Conservation (phyloP, 2,797 vertebrate genomes). For the Odontamblyopus lacepedii region DNA sequence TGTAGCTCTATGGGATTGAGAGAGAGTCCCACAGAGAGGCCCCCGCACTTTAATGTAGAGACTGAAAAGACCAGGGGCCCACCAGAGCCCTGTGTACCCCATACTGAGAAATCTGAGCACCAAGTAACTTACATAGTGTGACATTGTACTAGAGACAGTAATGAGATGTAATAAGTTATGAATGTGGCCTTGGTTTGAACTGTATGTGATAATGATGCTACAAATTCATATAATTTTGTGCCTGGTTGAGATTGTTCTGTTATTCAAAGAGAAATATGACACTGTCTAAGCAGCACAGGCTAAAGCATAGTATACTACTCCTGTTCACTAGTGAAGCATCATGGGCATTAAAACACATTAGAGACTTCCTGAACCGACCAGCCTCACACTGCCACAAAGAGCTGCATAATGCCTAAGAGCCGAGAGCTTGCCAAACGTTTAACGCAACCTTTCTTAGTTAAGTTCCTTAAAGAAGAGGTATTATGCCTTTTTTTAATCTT, state of each 20-base stretch:
- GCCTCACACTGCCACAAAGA: conserved; percentile 29
- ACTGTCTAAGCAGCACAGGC: background rate
- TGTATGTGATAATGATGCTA: background rate
- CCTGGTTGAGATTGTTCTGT: background rate
- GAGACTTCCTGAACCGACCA: conserved; percentile 21
- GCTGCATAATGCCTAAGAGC: conserved; percentile 33
- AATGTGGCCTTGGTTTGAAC: conserved; percentile 1
- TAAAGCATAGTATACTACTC: background rate
- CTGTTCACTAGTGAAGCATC: conserved; percentile 19
- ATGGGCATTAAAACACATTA: conserved; percentile 48
- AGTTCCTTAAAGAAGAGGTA: background rate
- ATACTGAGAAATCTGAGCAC: background rate
- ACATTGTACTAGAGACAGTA: background rate
- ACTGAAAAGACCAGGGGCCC: conserved; percentile 23
- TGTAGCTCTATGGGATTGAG: conserved; percentile 4
- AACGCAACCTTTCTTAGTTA: background rate
- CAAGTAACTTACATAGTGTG: background rate
- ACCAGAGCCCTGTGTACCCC: background rate
- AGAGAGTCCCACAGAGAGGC: background rate
- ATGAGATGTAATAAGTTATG: background rate
- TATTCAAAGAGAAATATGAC: conserved; percentile 4
- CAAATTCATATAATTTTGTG: background rate
- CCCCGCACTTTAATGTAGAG: conserved; percentile 17
- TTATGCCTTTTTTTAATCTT: too few species aligned
- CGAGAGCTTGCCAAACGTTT: background rate